Conservation (phyloP, 1,140 invertebrate genomes). For the Brachionus rotundiformis region DNA sequence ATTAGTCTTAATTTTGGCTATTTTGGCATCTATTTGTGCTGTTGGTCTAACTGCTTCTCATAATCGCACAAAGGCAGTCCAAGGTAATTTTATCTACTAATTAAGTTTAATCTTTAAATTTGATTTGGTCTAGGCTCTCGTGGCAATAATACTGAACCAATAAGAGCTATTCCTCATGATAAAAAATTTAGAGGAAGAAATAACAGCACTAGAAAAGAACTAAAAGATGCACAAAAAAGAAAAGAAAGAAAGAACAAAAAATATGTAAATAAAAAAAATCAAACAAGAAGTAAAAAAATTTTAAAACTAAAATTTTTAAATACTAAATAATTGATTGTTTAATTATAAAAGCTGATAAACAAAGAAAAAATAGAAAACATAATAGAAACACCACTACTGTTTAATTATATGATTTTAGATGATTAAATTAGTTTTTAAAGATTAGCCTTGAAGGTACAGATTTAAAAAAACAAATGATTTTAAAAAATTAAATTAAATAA, state of each 20-base stretch:
- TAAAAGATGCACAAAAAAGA: not conserved
- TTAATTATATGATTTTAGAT: not conserved
- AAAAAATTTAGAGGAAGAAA: not conserved
- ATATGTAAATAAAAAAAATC: not conserved
- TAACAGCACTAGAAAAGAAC: not conserved
- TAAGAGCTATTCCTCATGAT: not conserved
- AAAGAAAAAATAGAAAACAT: not conserved
- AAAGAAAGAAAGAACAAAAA: not conserved
- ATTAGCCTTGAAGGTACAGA: not conserved
- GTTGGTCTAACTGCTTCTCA: not conserved
- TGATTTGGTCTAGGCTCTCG: not conserved
- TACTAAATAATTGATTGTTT: not conserved
- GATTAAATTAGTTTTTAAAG: too few relatives aligned
- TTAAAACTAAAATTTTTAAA: not conserved
- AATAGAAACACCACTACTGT: not conserved
- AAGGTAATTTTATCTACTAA: not conserved
- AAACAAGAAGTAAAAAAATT: not conserved
- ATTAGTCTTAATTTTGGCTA: not conserved
- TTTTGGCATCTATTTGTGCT: not conserved
- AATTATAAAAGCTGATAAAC: not conserved
- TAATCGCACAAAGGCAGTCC: not conserved
- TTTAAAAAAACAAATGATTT: not conserved
- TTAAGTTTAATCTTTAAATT: not conserved
- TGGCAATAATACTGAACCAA: not conserved
- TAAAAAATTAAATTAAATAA: not conserved